These are phyloP conservation scores for Oxytorus armatus DNA, from an alignment of 2,888 invertebrate species.

Conservation along the genomic window DNA sequence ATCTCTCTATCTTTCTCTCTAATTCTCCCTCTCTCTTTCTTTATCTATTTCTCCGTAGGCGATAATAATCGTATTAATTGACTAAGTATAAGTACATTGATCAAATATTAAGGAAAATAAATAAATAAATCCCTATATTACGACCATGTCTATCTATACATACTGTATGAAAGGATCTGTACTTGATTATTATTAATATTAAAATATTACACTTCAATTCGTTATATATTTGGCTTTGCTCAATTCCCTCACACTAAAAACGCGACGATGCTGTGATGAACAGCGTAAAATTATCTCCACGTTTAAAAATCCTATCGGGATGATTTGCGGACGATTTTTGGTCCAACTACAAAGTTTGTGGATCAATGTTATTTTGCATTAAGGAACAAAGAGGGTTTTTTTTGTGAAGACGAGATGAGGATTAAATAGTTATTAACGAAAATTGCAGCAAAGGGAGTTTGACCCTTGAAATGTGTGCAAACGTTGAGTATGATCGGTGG, in stretches of 20 bases:
- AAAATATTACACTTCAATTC: conserved; percentile 80
- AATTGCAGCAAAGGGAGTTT: no score
- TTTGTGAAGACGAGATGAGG: not conserved
- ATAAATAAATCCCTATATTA: conserved; percentile 77
- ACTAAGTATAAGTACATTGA: conserved; percentile 80
- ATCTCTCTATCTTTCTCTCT: conserved; percentile 72
- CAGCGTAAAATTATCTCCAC: not conserved
- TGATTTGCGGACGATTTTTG: no score
- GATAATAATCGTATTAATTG: conserved; percentile 78
- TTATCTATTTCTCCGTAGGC: conserved; percentile 74
- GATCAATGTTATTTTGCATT: no score
- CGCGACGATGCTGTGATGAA: no score
- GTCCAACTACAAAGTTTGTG: no score
- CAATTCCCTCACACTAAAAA: conserved; percentile 37
- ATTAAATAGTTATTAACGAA: no score
- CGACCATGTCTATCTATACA: conserved; percentile 83
- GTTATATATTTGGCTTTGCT: conserved; percentile 64
- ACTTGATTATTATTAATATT: conserved; percentile 83
- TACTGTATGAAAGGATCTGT: conserved; percentile 84
- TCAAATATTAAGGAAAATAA: conserved; percentile 69
- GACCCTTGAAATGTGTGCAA: no score
- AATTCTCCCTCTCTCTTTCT: conserved; percentile 62
- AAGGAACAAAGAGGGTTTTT: no score
- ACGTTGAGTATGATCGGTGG: no score
- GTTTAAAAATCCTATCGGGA: no score